Conservation (phyloP, 2,888 invertebrate genomes). For the Tineola bisselliella region DNA sequence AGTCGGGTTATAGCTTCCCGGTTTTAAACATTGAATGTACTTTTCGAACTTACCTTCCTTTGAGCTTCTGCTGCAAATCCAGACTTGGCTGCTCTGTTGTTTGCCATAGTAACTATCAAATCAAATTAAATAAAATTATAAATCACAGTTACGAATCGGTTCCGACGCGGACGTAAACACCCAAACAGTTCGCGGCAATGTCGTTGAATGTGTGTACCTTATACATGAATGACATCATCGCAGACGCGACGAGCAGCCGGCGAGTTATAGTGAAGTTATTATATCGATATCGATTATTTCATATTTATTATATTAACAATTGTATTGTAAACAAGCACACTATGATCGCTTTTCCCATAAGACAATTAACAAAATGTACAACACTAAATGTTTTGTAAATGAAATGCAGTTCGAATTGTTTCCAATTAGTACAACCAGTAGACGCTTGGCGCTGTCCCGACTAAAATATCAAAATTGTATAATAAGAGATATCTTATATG, state of each 20-base stretch:
- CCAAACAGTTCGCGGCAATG: slow-evolving; percentile 35
- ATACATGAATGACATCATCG: slow-evolving; percentile 55
- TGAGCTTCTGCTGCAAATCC: slow-evolving; percentile 97
- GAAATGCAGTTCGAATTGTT: no score
- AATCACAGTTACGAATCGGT: slow-evolving; percentile 33
- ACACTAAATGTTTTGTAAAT: no score
- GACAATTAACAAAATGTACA: no score
- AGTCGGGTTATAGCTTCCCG: not conserved
- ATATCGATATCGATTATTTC: not conserved
- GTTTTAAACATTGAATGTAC: not conserved
- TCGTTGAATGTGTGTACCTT: slow-evolving; percentile 50
- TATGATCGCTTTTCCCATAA: no score
- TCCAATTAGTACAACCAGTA: no score
- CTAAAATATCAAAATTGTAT: no score
- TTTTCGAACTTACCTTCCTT: slow-evolving; percentile 78
- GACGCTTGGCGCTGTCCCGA: no score
- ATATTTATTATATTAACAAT: no score
- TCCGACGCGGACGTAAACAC: slow-evolving; percentile 39
- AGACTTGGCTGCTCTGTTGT: slow-evolving; percentile 86
- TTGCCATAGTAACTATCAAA: slow-evolving; percentile 71
- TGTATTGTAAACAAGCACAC: no score
- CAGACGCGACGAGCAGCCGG: slow-evolving; percentile 29
- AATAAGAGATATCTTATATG: no score
- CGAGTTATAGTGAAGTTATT: slow-evolving; percentile 23
- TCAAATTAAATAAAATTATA: slow-evolving; percentile 19